A percentile compares a stretch with the other conserved stretches of the same genome.
Evolutionary conservation across 2,797 vertebrate species (phyloP).

Genomic region (Gallirallus australis): DNA sequence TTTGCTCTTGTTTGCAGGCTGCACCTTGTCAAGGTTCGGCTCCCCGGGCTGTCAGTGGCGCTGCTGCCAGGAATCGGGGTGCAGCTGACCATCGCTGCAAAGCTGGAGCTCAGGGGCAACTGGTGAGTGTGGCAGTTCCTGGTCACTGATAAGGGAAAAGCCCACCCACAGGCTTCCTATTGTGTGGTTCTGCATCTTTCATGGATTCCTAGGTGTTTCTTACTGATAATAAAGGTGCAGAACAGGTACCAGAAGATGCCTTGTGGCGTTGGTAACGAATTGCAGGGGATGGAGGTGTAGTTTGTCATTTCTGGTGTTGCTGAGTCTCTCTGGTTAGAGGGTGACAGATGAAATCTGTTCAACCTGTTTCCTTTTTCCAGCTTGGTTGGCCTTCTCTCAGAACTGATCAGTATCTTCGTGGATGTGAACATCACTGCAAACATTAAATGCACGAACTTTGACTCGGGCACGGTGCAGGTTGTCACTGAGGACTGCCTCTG

Average conservation of each 20-base stretch:
- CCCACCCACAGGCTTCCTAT: fast-evolving
- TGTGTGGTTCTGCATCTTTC: fast-evolving
- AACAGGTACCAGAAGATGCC: no score
- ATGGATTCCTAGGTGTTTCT: neutral
- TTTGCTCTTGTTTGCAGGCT: conserved; percentile 37
- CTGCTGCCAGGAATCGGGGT: neutral
- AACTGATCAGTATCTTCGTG: conserved; percentile 1
- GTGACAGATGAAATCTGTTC: neutral
- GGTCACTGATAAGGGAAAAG: fast-evolving
- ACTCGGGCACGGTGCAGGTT: neutral
- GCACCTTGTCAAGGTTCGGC: neutral
- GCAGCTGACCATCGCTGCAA: neutral
- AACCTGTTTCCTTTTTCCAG: neutral
- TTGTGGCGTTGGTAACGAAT: neutral
- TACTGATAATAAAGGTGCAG: neutral
- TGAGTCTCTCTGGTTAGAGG: neutral
- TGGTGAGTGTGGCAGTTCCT: neutral
- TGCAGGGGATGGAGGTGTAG: neutral
- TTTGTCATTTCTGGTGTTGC: neutral
- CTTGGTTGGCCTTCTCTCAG: conserved; percentile 24
- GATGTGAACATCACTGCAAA: conserved; percentile 15
- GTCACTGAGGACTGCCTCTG: conserved; percentile 34
- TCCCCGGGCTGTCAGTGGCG: neutral
- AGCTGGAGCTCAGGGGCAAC: conserved; percentile 31
- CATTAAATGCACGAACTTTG: conserved; percentile 15